Conservation (phyloP, 2,888 invertebrate species). For the Mayetiola destructor region DNA sequence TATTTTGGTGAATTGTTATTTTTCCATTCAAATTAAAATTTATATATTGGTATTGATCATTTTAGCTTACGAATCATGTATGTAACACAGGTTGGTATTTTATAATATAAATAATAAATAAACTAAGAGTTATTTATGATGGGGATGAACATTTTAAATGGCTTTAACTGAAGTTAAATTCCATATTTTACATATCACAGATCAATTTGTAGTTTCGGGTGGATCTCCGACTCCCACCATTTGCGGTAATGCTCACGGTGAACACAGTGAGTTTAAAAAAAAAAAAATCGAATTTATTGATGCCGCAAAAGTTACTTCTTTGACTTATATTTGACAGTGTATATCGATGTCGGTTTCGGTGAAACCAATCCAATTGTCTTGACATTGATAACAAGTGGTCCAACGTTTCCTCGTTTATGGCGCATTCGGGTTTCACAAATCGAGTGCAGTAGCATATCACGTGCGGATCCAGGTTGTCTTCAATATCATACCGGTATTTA, state of each 20-base stretch:
- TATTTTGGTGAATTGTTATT: too few relatives aligned
- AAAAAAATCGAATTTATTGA: neutral
- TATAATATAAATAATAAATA: too few relatives aligned
- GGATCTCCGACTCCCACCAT: slow-evolving; percentile 65
- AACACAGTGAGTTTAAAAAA: slow-evolving; percentile 50
- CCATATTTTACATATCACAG: too few relatives aligned
- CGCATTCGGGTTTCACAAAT: slow-evolving; percentile 68
- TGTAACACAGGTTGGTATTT: too few relatives aligned
- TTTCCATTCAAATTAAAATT: too few relatives aligned
- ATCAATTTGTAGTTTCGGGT: slow-evolving; percentile 74
- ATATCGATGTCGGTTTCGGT: slow-evolving; percentile 57
- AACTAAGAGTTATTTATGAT: too few relatives aligned
- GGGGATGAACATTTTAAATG: too few relatives aligned
- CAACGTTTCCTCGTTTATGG: slow-evolving; percentile 59
- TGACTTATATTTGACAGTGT: slow-evolving; percentile 44
- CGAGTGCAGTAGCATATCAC: slow-evolving; percentile 56
- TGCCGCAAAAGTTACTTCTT: neutral
- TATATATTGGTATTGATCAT: too few relatives aligned
- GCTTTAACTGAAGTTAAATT: too few relatives aligned
- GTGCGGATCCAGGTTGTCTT: slow-evolving; percentile 36
- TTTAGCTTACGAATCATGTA: slow-evolving; percentile 56
- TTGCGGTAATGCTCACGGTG: slow-evolving; percentile 66
- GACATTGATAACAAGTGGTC: slow-evolving; percentile 67
- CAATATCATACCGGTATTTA: slow-evolving; percentile 48
- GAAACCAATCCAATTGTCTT: slow-evolving; percentile 62